A percentile compares a stretch with the other conserved stretches of the same genome.
These are phyloP conservation scores for Characodon lateralis DNA, from an alignment of 2,797 vertebrate genomes.

Conservation along the genomic window DNA sequence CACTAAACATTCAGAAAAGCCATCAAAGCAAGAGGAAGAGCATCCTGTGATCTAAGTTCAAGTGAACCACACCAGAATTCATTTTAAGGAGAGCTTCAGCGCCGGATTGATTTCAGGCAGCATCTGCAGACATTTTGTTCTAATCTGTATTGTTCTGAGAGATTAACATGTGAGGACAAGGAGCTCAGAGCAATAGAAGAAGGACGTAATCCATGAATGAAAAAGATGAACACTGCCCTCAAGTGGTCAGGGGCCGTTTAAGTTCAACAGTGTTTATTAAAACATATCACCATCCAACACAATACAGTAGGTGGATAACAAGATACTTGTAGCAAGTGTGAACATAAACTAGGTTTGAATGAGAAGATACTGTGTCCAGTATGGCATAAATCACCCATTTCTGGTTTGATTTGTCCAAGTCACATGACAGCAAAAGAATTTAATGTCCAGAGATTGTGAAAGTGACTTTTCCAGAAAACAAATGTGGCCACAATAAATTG, in stretches of 20 bases:
- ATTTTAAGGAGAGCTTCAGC: not conserved
- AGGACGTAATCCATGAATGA: not conserved
- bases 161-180: constrained; percentile 11
- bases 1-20: too few relatives aligned
- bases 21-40: too few relatives aligned
- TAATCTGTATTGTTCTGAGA: constrained; percentile 12
- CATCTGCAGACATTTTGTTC: constrained; percentile 18
- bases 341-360: not conserved
- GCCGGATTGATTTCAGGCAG: constrained; percentile 18
- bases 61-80: not conserved
- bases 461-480: too few relatives aligned
- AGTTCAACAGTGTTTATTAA: not conserved
- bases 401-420: not conserved
- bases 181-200: not conserved
- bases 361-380: not conserved
- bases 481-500: not conserved
- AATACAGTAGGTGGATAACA: not conserved
- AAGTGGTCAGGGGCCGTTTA: constrained; percentile 46
- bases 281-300: not conserved
- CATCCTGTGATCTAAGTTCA: constrained; percentile 17
- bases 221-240: constrained; percentile 66
- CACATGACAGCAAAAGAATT: not conserved
- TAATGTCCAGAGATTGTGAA: too few relatives aligned
- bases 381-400: not conserved
- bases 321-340: too few relatives aligned